Percentiles rank a stretch among this genome's conserved stretches.
These are phyloP conservation scores for Heliconius erato DNA, from an alignment of 2,888 invertebrate species.

Conservation along the genomic window DNA sequence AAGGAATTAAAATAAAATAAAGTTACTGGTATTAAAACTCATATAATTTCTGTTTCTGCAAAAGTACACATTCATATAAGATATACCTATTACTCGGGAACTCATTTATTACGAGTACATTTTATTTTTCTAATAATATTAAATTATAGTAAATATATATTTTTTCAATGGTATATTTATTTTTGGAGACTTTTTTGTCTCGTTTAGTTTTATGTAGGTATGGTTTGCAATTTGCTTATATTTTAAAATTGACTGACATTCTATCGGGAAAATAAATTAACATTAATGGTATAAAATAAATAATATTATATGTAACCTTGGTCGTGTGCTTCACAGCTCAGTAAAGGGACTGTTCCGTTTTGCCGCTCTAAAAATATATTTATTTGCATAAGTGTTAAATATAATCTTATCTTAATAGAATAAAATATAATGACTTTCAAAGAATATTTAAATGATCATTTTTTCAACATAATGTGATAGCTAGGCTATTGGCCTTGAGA, in stretches of 20 bases:
- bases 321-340: constrained; percentile 13
- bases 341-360: constrained; percentile 11
- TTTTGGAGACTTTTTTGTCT: not conserved
- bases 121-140: too few relatives aligned
- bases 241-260: not conserved
- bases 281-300: not conserved
- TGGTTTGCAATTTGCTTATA: not conserved
- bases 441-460: too few relatives aligned
- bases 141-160: too few relatives aligned
- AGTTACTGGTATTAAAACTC: too few relatives aligned
- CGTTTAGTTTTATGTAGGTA: not conserved
- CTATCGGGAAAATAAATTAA: not conserved
- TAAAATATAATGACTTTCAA: not conserved
- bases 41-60: too few relatives aligned
- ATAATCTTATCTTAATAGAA: not conserved
- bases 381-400: not conserved
- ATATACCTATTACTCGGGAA: too few relatives aligned
- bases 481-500: too few relatives aligned
- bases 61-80: too few relatives aligned
- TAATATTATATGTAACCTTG: constrained; percentile 33
- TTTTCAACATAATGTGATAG: too few relatives aligned
- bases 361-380: not conserved
- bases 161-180: not conserved
- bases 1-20: too few relatives aligned
- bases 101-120: too few relatives aligned